Evolutionary conservation across 2,797 vertebrate species (phyloP), one percentile per base, ranked within the genome.

Genomic region (Austrolebias charrua): DNA sequence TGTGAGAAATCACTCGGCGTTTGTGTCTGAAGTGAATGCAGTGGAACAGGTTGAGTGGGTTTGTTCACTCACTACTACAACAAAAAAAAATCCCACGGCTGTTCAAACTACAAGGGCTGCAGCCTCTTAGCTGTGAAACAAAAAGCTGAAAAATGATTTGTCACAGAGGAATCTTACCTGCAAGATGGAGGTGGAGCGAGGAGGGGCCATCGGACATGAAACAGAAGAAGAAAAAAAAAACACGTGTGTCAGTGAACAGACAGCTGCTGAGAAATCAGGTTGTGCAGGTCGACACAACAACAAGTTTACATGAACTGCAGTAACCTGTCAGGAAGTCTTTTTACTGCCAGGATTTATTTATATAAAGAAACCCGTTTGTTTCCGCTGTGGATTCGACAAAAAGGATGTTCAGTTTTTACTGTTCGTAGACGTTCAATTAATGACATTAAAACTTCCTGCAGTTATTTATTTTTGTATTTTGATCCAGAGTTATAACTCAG

Each of bases 21-120:
- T 24, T 24, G 24, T 24, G 24, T 24, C 24, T 24, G 24, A 24
- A 20, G 6, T 76, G 79, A 86, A 88, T 85, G 78, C 71, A 52
- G 83, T 50, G 55, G 2, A 68, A 84, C 86, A 63, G 79, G 86
- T 51, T 5, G 12, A 70, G 60, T 65, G 14, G 71, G 72, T 78
- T 81, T 46, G 55, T 65, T 51, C 61, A 58, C 63, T 49, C 12
- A 28, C 11, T 53, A 9, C 28, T n/a, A 54, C 43, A 16, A 28
- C 11, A 49, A 9, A 19, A 15, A 54, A 35, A 18, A 19, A 24
- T 14, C 13, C 44, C 20, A 2, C 16, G 13, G 9, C 1, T 13
- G n/a, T 31, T 45, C 33, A 38, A 6, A 6, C 4, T 60, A 50
- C 58, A 9, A 24, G 24, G 24, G 19, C 38, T 15, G 12, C 15